Conservation (phyloP, 2,888 invertebrate genomes). For the Artemia sp. region DNA sequence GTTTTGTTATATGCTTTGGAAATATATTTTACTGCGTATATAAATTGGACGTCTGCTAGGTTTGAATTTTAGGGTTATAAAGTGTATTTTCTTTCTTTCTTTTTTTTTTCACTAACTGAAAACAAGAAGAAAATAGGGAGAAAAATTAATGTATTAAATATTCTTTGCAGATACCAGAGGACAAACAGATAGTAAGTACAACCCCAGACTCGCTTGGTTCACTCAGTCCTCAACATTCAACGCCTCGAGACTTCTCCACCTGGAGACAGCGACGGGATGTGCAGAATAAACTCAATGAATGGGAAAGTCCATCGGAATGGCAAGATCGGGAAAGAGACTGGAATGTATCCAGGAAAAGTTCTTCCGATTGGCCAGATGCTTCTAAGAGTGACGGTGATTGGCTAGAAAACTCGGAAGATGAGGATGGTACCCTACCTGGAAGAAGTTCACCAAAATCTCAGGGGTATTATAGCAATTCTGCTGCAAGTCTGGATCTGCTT, state of each 20-base stretch:
- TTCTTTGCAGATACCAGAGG: too few relatives aligned
- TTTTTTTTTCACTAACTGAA: too few relatives aligned
- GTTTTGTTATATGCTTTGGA: too few relatives aligned
- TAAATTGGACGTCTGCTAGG: too few relatives aligned
- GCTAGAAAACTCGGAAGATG: conserved; percentile 11
- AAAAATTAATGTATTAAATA: too few relatives aligned
- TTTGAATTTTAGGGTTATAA: too few relatives aligned
- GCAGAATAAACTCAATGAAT: not conserved
- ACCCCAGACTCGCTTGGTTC: conserved; percentile 5
- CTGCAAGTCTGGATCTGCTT: conserved; percentile 4
- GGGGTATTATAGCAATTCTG: conserved; percentile 8
- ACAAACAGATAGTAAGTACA: too few relatives aligned
- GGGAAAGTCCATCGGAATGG: not conserved
- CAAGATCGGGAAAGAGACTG: not conserved
- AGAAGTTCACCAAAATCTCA: conserved; percentile 9
- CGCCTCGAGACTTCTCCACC: conserved; percentile 1
- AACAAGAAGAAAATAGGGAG: too few relatives aligned
- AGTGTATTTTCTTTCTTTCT: too few relatives aligned
- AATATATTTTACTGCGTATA: too few relatives aligned
- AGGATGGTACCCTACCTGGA: not conserved
- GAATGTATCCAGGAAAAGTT: conserved; percentile 6
- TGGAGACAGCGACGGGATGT: conserved; percentile 8
- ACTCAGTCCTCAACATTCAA: not conserved
- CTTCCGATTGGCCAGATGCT: not conserved
- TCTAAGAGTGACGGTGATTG: conserved; percentile 4